These are phyloP conservation scores for Andricus quercusramuli DNA, from an alignment of 2,888 invertebrate genomes.

Conservation along the genomic window DNA sequence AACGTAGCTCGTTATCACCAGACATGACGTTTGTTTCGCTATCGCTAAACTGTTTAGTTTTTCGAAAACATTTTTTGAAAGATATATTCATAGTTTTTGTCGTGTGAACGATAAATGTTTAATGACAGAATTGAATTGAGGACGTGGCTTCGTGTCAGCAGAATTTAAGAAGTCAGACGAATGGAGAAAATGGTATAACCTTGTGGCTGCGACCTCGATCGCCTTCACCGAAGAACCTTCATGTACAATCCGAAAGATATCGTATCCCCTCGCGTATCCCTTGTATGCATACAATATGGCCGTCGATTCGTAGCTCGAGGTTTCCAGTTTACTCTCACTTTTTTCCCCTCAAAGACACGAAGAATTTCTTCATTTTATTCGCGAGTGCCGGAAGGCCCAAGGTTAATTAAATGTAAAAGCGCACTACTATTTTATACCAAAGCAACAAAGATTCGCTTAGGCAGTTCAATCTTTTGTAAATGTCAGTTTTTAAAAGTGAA, in stretches of 20 bases:
- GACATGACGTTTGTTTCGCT: not conserved
- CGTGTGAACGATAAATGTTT: not conserved
- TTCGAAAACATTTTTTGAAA: too few relatives aligned
- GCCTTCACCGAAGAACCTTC: conserved; percentile 72
- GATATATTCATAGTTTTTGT: too few relatives aligned
- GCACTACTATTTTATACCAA: not conserved
- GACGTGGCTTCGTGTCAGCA: conserved; percentile 53
- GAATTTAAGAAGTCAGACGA: conserved; percentile 57
- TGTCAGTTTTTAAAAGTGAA: not conserved
- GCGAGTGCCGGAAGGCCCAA: conserved; percentile 14
- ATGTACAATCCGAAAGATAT: conserved; percentile 57
- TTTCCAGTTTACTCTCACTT: conserved; percentile 60
- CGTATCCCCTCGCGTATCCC: conserved; percentile 63
- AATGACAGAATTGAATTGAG: conserved; percentile 47
- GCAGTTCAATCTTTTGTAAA: not conserved
- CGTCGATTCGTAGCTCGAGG: conserved; percentile 38
- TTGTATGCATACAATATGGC: conserved; percentile 44
- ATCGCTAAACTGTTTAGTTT: not conserved
- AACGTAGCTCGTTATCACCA: not conserved
- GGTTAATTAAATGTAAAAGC: conserved; percentile 20
- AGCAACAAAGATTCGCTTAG: not conserved
- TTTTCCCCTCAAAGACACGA: conserved; percentile 48
- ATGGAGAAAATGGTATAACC: conserved; percentile 73
- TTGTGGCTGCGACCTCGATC: conserved; percentile 74
- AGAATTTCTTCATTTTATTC: conserved; percentile 29